Evolutionary conservation across 2,797 vertebrate species (phyloP).

Genomic region (Hoplostethus atlanticus): DNA sequence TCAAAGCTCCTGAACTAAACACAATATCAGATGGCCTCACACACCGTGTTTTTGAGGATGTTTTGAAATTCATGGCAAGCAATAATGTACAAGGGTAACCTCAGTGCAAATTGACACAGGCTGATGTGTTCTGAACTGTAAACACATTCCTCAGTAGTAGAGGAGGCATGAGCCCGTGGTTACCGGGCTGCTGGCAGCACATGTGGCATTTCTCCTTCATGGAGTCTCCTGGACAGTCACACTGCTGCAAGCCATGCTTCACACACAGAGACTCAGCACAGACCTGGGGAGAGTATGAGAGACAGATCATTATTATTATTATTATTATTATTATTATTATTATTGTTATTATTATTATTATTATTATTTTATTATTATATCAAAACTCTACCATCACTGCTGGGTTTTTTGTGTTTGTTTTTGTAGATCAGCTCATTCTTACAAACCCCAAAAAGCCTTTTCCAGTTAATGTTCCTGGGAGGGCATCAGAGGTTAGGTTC

Average conservation of each 20-base stretch:
- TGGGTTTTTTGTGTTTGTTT: not conserved
- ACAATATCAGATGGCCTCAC: slow-evolving; percentile 4
- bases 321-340: too few species aligned
- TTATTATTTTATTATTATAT: not conserved
- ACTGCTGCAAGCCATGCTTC: slow-evolving; percentile 81
- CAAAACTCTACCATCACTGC: not conserved
- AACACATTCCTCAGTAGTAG: slow-evolving; percentile 59
- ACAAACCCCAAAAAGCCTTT: not conserved
- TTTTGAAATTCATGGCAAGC: slow-evolving; percentile 23
- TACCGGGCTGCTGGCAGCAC: slow-evolving; percentile 88
- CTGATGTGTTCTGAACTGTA: slow-evolving; percentile 42
- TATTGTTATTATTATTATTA: too few species aligned
- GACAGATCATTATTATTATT: not conserved
- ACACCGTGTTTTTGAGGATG: not conserved
- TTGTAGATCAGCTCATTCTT: not conserved
- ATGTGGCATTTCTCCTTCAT: slow-evolving; percentile 83
- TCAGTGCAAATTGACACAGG: slow-evolving; percentile 50
- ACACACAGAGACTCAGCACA: slow-evolving; percentile 80
- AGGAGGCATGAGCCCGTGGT: slow-evolving; percentile 39
- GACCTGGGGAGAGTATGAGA: slow-evolving; percentile 60
- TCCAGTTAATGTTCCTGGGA: slow-evolving; percentile 3
- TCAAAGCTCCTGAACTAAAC: not conserved
- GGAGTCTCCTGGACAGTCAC: slow-evolving; percentile 80
- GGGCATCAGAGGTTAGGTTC: slow-evolving; percentile 3
- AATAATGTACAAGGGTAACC: slow-evolving; percentile 7